These are phyloP conservation scores for Ploceus nigricollis DNA, from an alignment of 2,113 vertebrate species.

Conservation along the genomic window DNA sequence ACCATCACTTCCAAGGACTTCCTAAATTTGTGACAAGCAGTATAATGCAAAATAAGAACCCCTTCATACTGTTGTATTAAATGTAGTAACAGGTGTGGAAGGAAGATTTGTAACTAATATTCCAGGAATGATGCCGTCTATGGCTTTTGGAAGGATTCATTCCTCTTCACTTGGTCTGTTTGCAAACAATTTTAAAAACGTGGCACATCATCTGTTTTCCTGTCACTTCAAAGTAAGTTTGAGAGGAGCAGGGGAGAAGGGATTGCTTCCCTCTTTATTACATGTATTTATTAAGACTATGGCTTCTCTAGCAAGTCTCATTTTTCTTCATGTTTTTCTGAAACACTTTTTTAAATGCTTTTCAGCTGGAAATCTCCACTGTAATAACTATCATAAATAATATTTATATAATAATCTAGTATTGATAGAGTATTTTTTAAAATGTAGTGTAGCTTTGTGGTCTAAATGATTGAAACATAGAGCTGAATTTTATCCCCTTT, in stretches of 20 bases:
- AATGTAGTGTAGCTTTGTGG: neutral
- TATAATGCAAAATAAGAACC: neutral
- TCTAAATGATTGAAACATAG: neutral
- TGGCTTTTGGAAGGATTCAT: neutral
- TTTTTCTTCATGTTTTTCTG: neutral
- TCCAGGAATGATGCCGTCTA: neutral
- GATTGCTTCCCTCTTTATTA: neutral
- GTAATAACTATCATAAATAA: neutral
- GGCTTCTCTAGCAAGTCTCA: neutral
- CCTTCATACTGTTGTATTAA: neutral
- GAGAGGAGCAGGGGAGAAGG: neutral
- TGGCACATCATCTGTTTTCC: neutral
- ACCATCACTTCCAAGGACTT: neutral
- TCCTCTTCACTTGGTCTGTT: neutral
- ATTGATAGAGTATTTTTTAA: neutral
- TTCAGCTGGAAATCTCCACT: neutral
- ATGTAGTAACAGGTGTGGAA: neutral
- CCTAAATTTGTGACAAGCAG: neutral
- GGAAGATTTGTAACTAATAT: neutral
- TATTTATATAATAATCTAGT: neutral
- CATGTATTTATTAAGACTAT: neutral
- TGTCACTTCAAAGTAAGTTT: neutral
- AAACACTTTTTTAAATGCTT: neutral
- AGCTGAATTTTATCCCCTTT: neutral
- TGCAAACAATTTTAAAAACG: neutral